Percentiles rank a stretch among this genome's conserved stretches.
Conservation (phyloP, 1,140 invertebrate species). For the Sarcophaga bullata region DNA sequence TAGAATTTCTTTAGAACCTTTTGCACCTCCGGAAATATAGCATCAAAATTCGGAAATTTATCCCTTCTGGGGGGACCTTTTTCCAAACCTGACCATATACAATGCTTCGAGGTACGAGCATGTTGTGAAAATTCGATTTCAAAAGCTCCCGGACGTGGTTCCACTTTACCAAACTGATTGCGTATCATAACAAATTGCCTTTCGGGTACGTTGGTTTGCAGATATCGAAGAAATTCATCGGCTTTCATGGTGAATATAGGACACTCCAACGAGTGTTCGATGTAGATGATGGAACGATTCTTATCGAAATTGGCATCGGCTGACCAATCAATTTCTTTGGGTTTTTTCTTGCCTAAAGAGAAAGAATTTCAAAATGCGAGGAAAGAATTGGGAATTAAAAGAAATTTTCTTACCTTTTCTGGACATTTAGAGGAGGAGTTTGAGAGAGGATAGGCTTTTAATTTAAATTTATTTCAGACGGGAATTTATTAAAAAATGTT, state of each 20-base stretch:
- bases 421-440: not conserved
- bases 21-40: slow-evolving; percentile 51
- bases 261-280: slow-evolving; percentile 59
- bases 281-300: slow-evolving; percentile 56
- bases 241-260: slow-evolving; percentile 59
- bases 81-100: slow-evolving; percentile 54
- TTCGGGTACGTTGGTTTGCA: slow-evolving; percentile 52
- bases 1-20: slow-evolving; percentile 60
- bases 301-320: slow-evolving; percentile 56
- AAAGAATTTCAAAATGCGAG: not conserved
- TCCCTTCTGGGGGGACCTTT: slow-evolving; percentile 57
- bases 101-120: slow-evolving; percentile 58
- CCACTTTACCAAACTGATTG: slow-evolving; percentile 53
- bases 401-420: not conserved
- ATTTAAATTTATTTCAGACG: not conserved
- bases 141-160: slow-evolving; percentile 55
- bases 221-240: slow-evolving; percentile 53
- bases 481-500: too few species aligned
- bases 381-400: not conserved
- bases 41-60: slow-evolving; percentile 56
- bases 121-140: slow-evolving; percentile 57
- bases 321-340: slow-evolving; percentile 55
- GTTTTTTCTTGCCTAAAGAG: slow-evolving; percentile 44
- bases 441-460: not conserved
- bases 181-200: slow-evolving; percentile 54